Conservation (phyloP, 1,140 invertebrate genomes). For the Leptopilina boulardi region DNA sequence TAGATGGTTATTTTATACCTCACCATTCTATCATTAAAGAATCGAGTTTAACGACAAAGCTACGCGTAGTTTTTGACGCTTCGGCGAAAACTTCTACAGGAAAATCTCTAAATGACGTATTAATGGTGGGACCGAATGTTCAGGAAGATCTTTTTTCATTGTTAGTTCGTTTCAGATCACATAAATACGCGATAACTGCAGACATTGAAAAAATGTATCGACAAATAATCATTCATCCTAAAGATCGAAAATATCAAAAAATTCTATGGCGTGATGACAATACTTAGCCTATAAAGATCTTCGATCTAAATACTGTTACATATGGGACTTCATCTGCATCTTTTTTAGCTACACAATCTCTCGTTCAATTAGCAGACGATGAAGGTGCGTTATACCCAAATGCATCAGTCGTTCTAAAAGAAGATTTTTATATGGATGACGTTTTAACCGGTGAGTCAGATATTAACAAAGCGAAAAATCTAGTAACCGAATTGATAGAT, state of each 20-base stretch:
- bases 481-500: conserved; percentile 46
- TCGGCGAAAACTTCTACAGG: background rate
- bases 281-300: background rate
- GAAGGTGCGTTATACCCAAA: conserved; percentile 44
- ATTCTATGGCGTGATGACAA: background rate
- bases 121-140: background rate
- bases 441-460: conserved; percentile 46
- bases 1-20: background rate
- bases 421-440: no score
- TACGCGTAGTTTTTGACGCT: no score
- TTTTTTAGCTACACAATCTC: conserved; percentile 51
- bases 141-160: background rate
- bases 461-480: conserved; percentile 41
- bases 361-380: conserved; percentile 53
- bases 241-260: background rate
- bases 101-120: background rate
- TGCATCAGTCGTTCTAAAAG: conserved; percentile 45
- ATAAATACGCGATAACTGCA: background rate
- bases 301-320: conserved; percentile 47
- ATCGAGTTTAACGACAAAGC: no score
- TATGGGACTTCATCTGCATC: conserved; percentile 60
- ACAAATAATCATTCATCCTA: no score
- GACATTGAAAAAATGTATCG: no score
- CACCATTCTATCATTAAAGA: background rate
- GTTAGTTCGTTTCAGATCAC: background rate